phyloP scores from a whole-genome alignment of 2,888 invertebrate genomes.

The Augiades crinisus region DNA sequence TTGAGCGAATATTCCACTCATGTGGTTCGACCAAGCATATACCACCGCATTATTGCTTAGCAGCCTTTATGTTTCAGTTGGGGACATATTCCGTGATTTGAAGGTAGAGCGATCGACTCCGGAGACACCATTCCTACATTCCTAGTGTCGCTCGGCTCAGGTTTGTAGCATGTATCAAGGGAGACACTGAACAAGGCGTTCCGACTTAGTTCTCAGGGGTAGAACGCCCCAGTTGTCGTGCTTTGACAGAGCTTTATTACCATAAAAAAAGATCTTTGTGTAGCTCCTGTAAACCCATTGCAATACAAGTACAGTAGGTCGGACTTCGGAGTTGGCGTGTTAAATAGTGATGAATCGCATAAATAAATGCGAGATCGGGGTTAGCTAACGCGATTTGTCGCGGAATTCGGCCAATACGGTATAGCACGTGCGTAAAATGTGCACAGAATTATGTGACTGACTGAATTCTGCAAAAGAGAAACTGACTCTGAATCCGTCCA shows the following conservation, averaged over 20 bases:
- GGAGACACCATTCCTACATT: too few relatives aligned
- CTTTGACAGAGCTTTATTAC: too few relatives aligned
- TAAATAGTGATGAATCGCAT: conserved; percentile 29
- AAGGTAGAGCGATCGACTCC: too few relatives aligned
- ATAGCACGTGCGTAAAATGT: conserved; percentile 37
- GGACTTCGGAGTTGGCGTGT: conserved; percentile 28
- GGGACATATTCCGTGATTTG: too few relatives aligned
- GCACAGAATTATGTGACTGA: conserved; percentile 15
- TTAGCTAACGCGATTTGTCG: conserved; percentile 60
- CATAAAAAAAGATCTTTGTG: too few relatives aligned
- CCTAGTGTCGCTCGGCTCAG: too few relatives aligned
- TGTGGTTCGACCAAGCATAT: too few relatives aligned
- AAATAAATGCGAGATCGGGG: conserved; percentile 53
- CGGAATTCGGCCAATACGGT: conserved; percentile 72
- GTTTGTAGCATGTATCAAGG: too few relatives aligned
- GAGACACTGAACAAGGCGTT: too few relatives aligned
- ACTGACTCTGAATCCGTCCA: background rate
- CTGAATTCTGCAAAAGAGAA: conserved; percentile 3
- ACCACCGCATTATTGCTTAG: background rate
- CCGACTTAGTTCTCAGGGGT: too few relatives aligned
- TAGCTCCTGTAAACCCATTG: conserved; percentile 17
- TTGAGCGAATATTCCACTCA: too few relatives aligned
- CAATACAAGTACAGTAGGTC: conserved; percentile 17
- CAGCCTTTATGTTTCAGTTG: background rate
- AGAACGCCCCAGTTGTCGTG: too few relatives aligned